A percentile compares a stretch with the other conserved stretches of the same genome.
Conservation (phyloP, 37 sponge, comb jelly and placozoan species). For the Hexactinellida sp. region DNA sequence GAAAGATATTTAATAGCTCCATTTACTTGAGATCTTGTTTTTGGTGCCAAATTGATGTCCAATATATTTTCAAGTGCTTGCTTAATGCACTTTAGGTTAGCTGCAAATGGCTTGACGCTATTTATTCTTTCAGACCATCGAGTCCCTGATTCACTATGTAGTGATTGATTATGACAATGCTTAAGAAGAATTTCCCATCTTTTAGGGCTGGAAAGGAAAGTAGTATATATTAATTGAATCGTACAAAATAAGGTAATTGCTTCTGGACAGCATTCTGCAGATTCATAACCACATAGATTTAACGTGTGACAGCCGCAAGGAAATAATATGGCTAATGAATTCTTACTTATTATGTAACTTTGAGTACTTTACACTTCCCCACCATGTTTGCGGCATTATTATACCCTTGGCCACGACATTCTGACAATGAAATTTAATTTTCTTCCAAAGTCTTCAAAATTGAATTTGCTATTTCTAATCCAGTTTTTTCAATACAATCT, state of each 20-base stretch:
- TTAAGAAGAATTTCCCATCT: neutral
- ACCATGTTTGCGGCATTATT: neutral
- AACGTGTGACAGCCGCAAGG: neutral
- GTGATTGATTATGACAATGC: neutral
- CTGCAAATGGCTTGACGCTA: neutral
- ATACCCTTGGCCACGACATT: neutral
- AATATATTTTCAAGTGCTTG: neutral
- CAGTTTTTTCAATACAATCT: neutral
- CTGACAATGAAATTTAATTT: neutral
- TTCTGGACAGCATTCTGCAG: neutral
- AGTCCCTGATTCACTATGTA: slow-evolving; percentile 12
- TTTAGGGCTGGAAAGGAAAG: neutral
- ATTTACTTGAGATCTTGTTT: neutral
- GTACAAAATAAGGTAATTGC: neutral
- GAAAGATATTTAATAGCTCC: slow-evolving; percentile 10
- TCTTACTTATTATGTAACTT: neutral
- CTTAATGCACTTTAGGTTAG: neutral
- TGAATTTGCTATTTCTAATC: neutral
- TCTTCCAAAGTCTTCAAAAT: neutral
- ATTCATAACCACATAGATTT: neutral
- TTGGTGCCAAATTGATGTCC: neutral
- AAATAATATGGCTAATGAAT: neutral
- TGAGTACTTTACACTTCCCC: neutral
- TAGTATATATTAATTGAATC: neutral
- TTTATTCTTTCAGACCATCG: slow-evolving; percentile 6